Base-by-base conservation (phyloP, 1,140 invertebrate species). In the Drosophila tropicalis region DNA sequence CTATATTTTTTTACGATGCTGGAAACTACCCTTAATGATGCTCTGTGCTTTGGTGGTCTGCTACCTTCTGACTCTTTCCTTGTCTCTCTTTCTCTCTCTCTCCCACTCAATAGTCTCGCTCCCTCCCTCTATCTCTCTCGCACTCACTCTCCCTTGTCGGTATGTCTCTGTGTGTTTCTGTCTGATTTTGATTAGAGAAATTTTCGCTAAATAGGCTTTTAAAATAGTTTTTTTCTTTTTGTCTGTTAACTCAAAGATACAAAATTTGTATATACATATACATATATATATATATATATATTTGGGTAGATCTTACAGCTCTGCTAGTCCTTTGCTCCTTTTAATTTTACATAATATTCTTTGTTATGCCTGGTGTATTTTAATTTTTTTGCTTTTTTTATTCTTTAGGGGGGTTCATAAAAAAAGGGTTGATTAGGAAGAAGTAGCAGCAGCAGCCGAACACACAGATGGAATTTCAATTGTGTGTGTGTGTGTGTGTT, bases 331-430 rank as follows among this genome's bases (percentile, higher is more conserved):
- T 25, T 29, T 40, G 17, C 39, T 29, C 57, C 67, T 80, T 87
- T 79, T 87, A 89, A 87, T 89, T 89, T 87, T 77, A 83, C 83
- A 87, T 87, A 79, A 89, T 89, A 83, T 89, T 87, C 76, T 87
- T 87, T 51, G 44, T 65, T 79, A 62, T 70, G 63, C 67, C 25
- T 12, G 32, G n/a, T 58, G 44, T 34, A 22, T 69, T 56, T 41
- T 17, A 39, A 67, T 55, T 71, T 74, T 63, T 69, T 57, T 66
- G 69, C 47, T 41, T 68, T 75, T 75, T 76, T 54, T 63, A 67
- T 72, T 63, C 72, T 81, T 79, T 76, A 79, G 83, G 84, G 83
- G 83, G 84, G 83, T 89, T 89, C 76, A 82, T 84, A 87, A 84
- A 47, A 47, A 29, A 79, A 87, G 83, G 83, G 83, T 87, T 87